Evolutionary conservation across 1,140 invertebrate species (phyloP).

Genomic region (Micrasema longulum): DNA sequence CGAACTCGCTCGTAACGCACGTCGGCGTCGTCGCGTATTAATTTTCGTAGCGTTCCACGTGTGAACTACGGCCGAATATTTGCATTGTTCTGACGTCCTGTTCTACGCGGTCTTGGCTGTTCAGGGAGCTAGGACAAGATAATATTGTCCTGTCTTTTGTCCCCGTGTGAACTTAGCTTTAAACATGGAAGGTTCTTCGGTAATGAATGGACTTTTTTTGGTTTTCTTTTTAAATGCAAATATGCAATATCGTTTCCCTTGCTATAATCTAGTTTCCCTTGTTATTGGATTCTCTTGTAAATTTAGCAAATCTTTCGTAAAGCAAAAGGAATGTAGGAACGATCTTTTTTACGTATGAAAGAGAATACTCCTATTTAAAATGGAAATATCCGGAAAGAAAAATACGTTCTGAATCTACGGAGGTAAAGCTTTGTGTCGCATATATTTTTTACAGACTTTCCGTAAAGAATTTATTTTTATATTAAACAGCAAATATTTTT

Average conservation of each 20-base stretch:
- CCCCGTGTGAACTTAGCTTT: background rate
- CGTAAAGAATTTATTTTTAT: too few relatives aligned
- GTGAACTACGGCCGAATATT: too few relatives aligned
- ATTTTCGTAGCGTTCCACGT: too few relatives aligned
- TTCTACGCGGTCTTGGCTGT: too few relatives aligned
- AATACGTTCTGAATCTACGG: background rate
- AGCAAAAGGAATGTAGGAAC: conserved; percentile 7
- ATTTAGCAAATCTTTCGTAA: conserved; percentile 33
- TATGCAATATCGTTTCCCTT: conserved; percentile 7
- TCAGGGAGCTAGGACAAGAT: too few relatives aligned
- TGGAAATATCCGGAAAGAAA: conserved; percentile 9
- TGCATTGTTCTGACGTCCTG: too few relatives aligned
- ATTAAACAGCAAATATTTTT: too few relatives aligned
- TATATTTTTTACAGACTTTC: too few relatives aligned
- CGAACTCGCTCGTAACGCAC: too few relatives aligned
- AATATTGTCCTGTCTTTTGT: too few relatives aligned
- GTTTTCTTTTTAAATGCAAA: conserved; percentile 35
- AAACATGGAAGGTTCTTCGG: conserved; percentile 4
- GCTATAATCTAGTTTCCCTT: background rate
- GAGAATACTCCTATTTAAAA: conserved; percentile 19
- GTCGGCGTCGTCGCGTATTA: too few relatives aligned
- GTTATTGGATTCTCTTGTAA: conserved; percentile 27
- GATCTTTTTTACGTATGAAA: conserved; percentile 29
- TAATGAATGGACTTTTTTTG: conserved; percentile 30
- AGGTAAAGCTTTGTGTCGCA: too few relatives aligned